phyloP scores from a whole-genome alignment of 2,888 invertebrate species.

The Atrina japonica region DNA sequence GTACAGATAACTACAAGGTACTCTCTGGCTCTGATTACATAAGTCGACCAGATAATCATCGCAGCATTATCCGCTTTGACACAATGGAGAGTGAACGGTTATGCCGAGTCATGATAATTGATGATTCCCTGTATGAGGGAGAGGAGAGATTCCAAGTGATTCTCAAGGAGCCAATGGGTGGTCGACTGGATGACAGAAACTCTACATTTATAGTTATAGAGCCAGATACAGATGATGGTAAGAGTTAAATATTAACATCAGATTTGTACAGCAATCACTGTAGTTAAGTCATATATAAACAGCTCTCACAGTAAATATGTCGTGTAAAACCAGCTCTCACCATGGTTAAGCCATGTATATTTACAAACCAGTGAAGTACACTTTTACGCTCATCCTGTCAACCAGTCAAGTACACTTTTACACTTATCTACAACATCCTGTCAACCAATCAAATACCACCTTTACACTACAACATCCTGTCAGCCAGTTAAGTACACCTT shows the following conservation, averaged over 20 bases:
- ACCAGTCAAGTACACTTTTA: no score
- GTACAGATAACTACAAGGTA: constrained; percentile 68
- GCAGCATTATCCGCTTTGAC: constrained; percentile 74
- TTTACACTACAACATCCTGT: no score
- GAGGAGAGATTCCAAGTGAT: constrained; percentile 76
- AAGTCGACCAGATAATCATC: constrained; percentile 72
- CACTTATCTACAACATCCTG: no score
- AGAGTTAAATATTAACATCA: constrained; percentile 41
- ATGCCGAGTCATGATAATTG: constrained; percentile 78
- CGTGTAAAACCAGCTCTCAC: no score
- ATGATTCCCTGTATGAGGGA: constrained; percentile 79
- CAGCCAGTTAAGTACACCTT: no score
- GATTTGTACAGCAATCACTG: no score
- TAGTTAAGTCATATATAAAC: no score
- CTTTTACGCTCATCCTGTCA: no score
- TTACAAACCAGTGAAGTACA: no score
- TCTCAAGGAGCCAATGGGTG: constrained; percentile 75
- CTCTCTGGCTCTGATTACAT: constrained; percentile 79
- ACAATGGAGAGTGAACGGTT: constrained; percentile 68
- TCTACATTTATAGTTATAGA: constrained; percentile 71
- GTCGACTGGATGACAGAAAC: constrained; percentile 67
- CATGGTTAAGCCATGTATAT: no score
- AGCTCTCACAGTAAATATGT: no score
- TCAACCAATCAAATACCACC: no score
- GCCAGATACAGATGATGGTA: constrained; percentile 78